These are phyloP conservation scores for Tinamus guttatus DNA, from an alignment of 2,113 vertebrate genomes.

Conservation along the genomic window DNA sequence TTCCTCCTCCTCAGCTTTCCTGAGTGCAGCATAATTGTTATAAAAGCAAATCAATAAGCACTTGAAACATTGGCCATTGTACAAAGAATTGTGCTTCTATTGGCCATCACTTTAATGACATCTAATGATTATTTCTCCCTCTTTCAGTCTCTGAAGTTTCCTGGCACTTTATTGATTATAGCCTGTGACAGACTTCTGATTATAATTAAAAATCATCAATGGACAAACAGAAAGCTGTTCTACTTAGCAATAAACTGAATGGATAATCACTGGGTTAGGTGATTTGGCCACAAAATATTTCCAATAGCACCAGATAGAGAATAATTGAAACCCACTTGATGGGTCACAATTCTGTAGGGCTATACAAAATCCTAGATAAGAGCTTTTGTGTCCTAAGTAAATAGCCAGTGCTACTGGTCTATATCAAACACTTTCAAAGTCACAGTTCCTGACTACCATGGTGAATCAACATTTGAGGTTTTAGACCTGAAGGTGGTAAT, in stretches of 20 bases:
- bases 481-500: background rate
- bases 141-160: conserved; percentile 57
- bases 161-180: conserved; percentile 54
- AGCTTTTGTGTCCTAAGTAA: background rate
- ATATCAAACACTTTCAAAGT: background rate
- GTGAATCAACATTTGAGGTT: background rate
- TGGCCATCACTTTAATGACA: conserved; percentile 69
- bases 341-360: background rate
- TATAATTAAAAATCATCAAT: conserved; percentile 71
- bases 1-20: background rate
- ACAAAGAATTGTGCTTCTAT: conserved; percentile 58
- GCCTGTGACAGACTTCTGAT: conserved; percentile 52
- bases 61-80: conserved; percentile 67
- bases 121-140: conserved; percentile 69
- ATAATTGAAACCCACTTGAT: conserved; percentile 24
- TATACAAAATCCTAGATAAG: background rate
- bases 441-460: rapidly evolving
- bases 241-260: conserved; percentile 25
- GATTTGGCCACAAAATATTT: background rate
- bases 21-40: conserved; percentile 62
- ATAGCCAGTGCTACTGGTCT: background rate
- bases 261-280: conserved; percentile 39
- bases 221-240: conserved; percentile 15
- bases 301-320: background rate
- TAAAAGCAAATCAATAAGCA: conserved; percentile 74